Base-by-base conservation (phyloP, 2,113 vertebrate genomes). In the Blennius ocellaris region DNA sequence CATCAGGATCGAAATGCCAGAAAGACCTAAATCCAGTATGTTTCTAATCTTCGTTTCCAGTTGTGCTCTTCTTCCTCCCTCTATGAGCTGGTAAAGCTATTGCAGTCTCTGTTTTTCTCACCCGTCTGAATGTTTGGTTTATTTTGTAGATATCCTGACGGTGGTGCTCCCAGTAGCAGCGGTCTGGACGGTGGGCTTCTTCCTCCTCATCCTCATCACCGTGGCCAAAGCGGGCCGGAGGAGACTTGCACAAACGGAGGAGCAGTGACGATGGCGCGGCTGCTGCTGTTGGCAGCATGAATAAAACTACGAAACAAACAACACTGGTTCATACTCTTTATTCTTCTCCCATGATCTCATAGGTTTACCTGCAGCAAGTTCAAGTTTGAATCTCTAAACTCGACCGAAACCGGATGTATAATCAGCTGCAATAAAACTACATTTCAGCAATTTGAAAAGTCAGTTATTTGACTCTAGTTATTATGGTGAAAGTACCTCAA, bases 161-260 rank as follows among this genome's bases (percentile, higher is more conserved):
- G 83, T 92, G 77, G 73, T 86, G 12, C 73, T 94, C 39, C 88
- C 91, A 6, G 76, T 93, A 39, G 87, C 69, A 3, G 79, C 37
- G 2, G 68, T 93, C 47, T 93, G 90, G 88, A 80, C 68, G 4
- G 30, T 92, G 14, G 87, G 89, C 47, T 61, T 92, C 67, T 91
- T 94, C 78, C 58, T 94, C 50, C 14, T 91, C 48, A 16, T 91
- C 75, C 75, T 94, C 67, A 85, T 92, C 58, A 68, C 69, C 1
- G 80, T 93, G 37, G 88, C 87, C 52, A 93, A 90, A 51, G 85
- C 86, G 6, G 87, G 85, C 64, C 84, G 75, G 53, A 86, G 67
- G 70, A 79, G 83, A 74, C 17, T 83, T 0, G 3, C 11, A 30
- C 52, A 44, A n/a, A 21, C 7, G 0, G 51, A 67, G 3, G 8